Evolutionary conservation across 2,797 vertebrate genomes (phyloP), one percentile per base, ranked within the genome.

Genomic region (Neosilurus hyrtlii): DNA sequence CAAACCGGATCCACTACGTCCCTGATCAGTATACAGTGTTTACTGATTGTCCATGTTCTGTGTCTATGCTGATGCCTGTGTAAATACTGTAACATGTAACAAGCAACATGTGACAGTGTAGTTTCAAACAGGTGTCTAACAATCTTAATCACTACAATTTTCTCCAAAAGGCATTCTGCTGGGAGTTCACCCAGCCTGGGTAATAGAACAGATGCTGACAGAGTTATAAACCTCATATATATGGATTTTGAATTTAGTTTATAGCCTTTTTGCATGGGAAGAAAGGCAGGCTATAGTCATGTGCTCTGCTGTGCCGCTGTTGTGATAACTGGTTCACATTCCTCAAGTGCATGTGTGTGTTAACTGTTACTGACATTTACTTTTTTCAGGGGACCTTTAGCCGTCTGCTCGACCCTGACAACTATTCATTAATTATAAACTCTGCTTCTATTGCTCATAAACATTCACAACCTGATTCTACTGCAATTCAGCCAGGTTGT

Each of bases 341-440:
- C 63, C 56, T 70, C 16, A 18, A 54, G 56, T 85, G 84, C 22
- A 16, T 71, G 73, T 72, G n/a, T 43, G 30, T 66, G 43, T 79
- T 22, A 22, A 43, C 24, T 52, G 15, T 52, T 30, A 52, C n/a
- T 78, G 43, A 65, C 43, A 4, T 66, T 52, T 20, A 16, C 22
- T 61, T 76, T 73, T 78, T 79, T 79, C 43, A 11, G 9, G 37
- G 9, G 37, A 65, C 75, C 59, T 65, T 78, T 78, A 30, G 71
- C 84, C n/a, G 72, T 54, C 72, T 80, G 77, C 67, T 73, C 61
- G 72, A 51, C 77, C 70, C 81, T 87, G 80, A 84, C 80, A 76
- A 63, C 72, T 73, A 82, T 82, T 86, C 82, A 87, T 87, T 85
- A 82, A 81, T 83, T 84, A 84, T 82, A 62, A 84, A 80, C 82